A percentile compares a stretch with the other conserved stretches of the same genome.
These are phyloP conservation scores for Eulemur rufifrons DNA, from an alignment of 2,113 vertebrate genomes.

Conservation along the genomic window DNA sequence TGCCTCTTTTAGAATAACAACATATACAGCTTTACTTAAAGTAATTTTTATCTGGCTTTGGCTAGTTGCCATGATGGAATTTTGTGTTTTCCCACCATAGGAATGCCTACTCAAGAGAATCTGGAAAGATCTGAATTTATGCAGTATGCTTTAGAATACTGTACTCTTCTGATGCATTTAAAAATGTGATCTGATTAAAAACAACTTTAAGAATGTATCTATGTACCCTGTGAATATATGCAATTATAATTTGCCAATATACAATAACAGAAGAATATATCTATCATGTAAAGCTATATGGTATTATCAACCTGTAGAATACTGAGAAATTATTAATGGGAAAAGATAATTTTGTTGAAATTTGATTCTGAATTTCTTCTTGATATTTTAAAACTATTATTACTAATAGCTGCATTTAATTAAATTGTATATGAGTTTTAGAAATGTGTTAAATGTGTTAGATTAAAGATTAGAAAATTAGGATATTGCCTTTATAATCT, in stretches of 20 bases:
- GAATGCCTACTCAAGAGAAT: neutral
- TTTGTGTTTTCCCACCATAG: neutral
- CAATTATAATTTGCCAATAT: neutral
- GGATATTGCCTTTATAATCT: neutral
- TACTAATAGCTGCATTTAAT: neutral
- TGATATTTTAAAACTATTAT: neutral
- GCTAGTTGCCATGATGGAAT: neutral
- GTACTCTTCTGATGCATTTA: neutral
- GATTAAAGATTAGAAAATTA: no score
- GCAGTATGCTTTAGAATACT: neutral
- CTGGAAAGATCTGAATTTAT: slow-evolving; percentile 18
- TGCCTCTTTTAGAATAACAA: neutral
- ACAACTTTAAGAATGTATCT: neutral
- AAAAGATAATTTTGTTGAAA: neutral
- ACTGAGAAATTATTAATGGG: neutral
- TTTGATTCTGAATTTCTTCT: neutral
- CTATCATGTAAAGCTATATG: neutral
- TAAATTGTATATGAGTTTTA: neutral
- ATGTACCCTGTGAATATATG: neutral
- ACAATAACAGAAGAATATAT: neutral
- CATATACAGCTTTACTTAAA: neutral
- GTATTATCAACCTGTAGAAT: neutral
- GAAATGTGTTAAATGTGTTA: neutral
- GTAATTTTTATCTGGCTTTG: neutral
- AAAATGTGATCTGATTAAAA: neutral